Conservation (phyloP, 1,140 invertebrate genomes). For the Temnothorax nylanderi region DNA sequence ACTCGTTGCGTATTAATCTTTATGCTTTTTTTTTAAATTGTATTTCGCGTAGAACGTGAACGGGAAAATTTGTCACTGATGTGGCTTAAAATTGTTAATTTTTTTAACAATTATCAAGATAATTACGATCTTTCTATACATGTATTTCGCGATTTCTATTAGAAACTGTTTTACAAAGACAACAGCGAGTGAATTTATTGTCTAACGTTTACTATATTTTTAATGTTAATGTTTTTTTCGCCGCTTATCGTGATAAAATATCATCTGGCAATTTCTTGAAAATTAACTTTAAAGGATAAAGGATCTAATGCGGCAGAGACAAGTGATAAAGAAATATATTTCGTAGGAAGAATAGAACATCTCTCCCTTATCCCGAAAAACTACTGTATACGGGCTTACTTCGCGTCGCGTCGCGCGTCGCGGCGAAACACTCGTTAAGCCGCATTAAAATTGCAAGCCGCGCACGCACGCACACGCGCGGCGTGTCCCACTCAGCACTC, state of each 20-base stretch:
- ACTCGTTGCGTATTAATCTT: conserved; percentile 19
- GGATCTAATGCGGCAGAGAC: not conserved
- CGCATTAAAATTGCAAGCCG: conserved; percentile 50
- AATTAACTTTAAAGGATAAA: not conserved
- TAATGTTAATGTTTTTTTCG: no score
- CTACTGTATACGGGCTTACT: not conserved
- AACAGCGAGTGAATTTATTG: not conserved
- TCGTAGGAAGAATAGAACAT: not conserved
- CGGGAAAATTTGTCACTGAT: not conserved
- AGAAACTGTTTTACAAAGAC: not conserved
- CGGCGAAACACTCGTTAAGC: conserved; percentile 37
- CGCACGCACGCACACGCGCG: conserved; percentile 29
- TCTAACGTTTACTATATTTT: no score
- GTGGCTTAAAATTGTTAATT: not conserved
- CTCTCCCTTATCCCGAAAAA: not conserved
- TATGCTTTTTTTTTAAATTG: not conserved
- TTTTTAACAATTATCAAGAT: not conserved
- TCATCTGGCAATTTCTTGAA: not conserved
- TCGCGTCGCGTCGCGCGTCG: not conserved
- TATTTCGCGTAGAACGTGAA: not conserved
- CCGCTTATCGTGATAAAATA: not conserved
- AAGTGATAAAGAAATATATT: not conserved
- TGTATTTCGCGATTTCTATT: not conserved
- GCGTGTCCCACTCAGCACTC: not conserved
- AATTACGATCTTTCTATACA: not conserved